A percentile compares a stretch with the other conserved stretches of the same genome.
These are phyloP conservation scores for Salvelinus sp. DNA, from an alignment of 2,113 vertebrate genomes.

Conservation along the genomic window DNA sequence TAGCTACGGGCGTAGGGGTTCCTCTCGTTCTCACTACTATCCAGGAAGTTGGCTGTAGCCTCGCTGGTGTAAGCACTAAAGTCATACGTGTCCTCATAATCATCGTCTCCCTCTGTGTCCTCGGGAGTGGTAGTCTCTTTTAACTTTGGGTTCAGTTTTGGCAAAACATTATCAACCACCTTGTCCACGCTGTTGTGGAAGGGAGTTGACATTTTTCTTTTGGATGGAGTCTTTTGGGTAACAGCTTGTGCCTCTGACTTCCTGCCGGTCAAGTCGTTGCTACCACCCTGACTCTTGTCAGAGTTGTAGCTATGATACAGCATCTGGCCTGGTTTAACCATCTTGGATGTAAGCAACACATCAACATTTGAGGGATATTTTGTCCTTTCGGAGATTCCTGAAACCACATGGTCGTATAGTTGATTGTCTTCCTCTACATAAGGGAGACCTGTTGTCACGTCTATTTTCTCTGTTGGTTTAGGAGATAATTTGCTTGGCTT, in stretches of 20 bases:
- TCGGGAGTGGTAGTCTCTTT: slow-evolving; percentile 21
- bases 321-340: slow-evolving; percentile 75
- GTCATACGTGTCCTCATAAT: slow-evolving; percentile 44
- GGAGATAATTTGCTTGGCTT: slow-evolving; percentile 79
- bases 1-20: slow-evolving; percentile 51
- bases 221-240: slow-evolving; percentile 74
- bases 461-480: slow-evolving; percentile 75
- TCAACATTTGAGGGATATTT: slow-evolving; percentile 71
- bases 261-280: slow-evolving; percentile 64
- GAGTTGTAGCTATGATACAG: slow-evolving; percentile 73
- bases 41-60: slow-evolving; percentile 45
- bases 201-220: slow-evolving; percentile 75
- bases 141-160: slow-evolving; percentile 77
- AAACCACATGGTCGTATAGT: slow-evolving; percentile 70
- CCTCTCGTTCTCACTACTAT: slow-evolving; percentile 51
- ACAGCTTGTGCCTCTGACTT: slow-evolving; percentile 76
- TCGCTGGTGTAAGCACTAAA: slow-evolving; percentile 36
- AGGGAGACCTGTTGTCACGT: slow-evolving; percentile 80
- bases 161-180: slow-evolving; percentile 82
- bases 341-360: slow-evolving; percentile 74
- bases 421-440: slow-evolving; percentile 78
- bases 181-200: slow-evolving; percentile 84
- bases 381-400: slow-evolving; percentile 76
- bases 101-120: slow-evolving; percentile 62
- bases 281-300: slow-evolving; percentile 70